phyloP scores from a whole-genome alignment of 2,113 vertebrate species.

The Hiodon tergisus region DNA sequence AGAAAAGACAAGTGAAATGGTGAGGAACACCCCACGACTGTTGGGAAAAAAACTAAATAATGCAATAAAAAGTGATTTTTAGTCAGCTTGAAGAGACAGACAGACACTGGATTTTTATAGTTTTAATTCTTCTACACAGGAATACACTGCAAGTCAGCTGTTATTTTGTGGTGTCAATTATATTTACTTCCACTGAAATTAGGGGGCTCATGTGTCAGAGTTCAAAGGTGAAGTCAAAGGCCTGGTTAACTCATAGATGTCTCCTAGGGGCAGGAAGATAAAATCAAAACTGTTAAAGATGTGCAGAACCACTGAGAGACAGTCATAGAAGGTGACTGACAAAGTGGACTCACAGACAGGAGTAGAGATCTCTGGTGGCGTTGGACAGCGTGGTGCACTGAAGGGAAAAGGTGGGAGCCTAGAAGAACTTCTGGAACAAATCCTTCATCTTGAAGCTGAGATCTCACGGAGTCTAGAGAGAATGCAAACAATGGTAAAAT shows the following conservation, averaged over 20 bases:
- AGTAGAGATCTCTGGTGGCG: slow-evolving; percentile 37
- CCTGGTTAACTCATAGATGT: slow-evolving; percentile 16
- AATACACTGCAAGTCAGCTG: no score
- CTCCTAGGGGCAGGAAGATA: background rate
- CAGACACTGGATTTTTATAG: no score
- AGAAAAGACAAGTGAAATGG: no score
- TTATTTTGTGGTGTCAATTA: no score
- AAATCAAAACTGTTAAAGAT: background rate
- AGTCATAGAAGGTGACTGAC: background rate
- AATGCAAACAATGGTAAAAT: background rate
- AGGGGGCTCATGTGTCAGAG: background rate
- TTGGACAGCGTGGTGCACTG: slow-evolving; percentile 65
- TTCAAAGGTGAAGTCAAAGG: background rate
- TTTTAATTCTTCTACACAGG: no score
- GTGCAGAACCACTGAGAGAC: background rate
- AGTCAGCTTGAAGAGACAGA: no score
- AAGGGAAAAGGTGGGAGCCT: slow-evolving; percentile 66
- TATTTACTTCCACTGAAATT: background rate
- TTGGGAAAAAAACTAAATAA: no score
- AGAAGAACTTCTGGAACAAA: slow-evolving; percentile 64
- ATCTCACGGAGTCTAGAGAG: slow-evolving; percentile 52
- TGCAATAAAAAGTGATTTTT: no score
- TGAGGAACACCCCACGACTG: no score
- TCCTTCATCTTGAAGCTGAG: slow-evolving; percentile 64
- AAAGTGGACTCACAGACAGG: slow-evolving; percentile 1